Conservation (phyloP, 2,888 invertebrate species). For the Noctua janthe region DNA sequence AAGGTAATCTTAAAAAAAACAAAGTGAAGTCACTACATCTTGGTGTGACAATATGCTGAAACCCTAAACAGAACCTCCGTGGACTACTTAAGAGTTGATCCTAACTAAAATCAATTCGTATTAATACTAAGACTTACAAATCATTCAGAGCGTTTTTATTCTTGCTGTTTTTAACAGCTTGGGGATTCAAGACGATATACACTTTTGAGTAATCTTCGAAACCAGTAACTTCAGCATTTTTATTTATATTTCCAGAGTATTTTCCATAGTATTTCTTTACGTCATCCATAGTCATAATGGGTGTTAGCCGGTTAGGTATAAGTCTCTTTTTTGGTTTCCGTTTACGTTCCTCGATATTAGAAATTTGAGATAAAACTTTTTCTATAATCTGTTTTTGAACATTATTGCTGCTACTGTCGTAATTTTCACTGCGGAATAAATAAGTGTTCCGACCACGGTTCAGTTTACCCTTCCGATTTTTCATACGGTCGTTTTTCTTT, state of each 20-base stretch:
- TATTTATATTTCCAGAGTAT: conserved; percentile 32
- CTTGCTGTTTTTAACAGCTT: conserved; percentile 69
- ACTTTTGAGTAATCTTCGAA: conserved; percentile 77
- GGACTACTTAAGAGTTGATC: neutral
- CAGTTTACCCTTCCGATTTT: conserved; percentile 25
- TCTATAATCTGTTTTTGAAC: conserved; percentile 35
- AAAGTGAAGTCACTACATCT: neutral
- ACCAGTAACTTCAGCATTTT: conserved; percentile 33
- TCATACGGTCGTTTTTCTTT: neutral
- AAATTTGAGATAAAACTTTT: conserved; percentile 33
- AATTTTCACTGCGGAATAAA: conserved; percentile 22
- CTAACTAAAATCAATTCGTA: neutral
- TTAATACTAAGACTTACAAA: conserved; percentile 75
- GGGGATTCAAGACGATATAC: conserved; percentile 77
- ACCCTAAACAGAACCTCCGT: neutral
- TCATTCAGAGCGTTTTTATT: conserved; percentile 70
- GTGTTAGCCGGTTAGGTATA: conserved; percentile 44
- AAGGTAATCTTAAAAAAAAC: neutral
- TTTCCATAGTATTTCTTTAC: conserved; percentile 30
- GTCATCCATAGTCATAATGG: conserved; percentile 12
- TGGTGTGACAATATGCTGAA: neutral
- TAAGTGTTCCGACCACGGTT: conserved; percentile 2
- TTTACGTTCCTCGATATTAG: conserved; percentile 16
- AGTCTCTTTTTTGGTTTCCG: conserved; percentile 9
- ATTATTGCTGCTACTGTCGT: conserved; percentile 1